Conservation (phyloP, 2,888 invertebrate genomes). For the Eucriotettix oculatus region DNA sequence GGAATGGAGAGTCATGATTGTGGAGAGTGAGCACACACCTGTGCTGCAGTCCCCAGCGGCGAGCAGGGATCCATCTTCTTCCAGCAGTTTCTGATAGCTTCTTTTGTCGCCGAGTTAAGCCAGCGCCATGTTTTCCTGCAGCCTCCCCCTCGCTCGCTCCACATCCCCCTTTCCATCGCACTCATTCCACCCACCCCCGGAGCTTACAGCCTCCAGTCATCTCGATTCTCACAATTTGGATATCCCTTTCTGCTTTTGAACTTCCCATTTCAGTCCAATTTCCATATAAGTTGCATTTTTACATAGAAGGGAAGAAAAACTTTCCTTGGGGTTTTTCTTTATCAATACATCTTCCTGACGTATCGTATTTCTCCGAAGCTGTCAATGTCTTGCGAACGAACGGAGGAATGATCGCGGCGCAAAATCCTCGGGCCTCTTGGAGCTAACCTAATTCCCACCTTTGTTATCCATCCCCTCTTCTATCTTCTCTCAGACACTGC, state of each 20-base stretch:
- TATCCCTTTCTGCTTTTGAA: not conserved
- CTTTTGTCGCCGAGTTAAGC: no score
- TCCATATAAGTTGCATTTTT: not conserved
- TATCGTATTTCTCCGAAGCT: not conserved
- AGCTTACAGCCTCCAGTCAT: not conserved
- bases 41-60: no score
- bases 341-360: not conserved
- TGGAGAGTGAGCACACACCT: no score
- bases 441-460: no score
- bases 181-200: no score
- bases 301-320: not conserved
- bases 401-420: not conserved
- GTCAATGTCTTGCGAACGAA: not conserved
- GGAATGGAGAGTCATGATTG: no score
- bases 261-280: slow-evolving; percentile 1
- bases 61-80: no score
- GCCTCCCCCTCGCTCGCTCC: not conserved
- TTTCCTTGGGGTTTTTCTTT: not conserved
- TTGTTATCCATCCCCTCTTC: not conserved
- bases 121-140: no score
- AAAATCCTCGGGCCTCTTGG: no score
- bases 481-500: not conserved
- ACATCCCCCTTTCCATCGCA: not conserved
- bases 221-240: not conserved
- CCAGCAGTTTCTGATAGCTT: no score